A percentile compares a stretch with the other conserved stretches of the same genome.
These are phyloP conservation scores for Lerema accius DNA, from an alignment of 1,140 invertebrate genomes.

Conservation along the genomic window DNA sequence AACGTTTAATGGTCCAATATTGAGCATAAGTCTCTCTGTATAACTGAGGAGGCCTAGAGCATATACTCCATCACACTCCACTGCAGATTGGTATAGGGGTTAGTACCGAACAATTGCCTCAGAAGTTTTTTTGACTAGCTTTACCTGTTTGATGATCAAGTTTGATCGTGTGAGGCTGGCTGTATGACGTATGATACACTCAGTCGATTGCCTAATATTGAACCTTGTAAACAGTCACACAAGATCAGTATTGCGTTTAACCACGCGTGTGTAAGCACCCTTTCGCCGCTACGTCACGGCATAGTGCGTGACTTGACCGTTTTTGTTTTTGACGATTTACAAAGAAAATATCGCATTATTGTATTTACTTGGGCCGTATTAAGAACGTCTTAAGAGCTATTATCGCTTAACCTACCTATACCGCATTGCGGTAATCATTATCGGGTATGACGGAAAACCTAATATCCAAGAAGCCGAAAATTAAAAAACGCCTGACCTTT, in stretches of 20 bases:
- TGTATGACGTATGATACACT: no score
- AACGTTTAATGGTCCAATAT: no score
- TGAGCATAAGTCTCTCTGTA: no score
- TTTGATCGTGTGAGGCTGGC: no score
- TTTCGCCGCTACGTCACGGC: constrained; percentile 44
- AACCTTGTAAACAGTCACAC: no score
- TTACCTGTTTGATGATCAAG: no score
- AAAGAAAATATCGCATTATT: constrained; percentile 45
- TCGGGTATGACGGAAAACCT: constrained; percentile 54
- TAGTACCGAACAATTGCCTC: no score
- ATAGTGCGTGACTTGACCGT: constrained; percentile 63
- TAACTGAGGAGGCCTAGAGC: no score
- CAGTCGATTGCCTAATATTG: no score
- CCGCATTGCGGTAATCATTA: constrained; percentile 60
- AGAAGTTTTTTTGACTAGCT: no score
- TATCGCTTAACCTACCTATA: constrained; percentile 41
- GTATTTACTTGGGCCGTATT: constrained; percentile 46
- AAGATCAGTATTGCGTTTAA: neutral
- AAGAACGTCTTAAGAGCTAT: constrained; percentile 41
- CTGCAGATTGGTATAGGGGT: no score
- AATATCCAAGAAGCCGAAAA: constrained; percentile 52
- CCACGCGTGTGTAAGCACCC: constrained; percentile 27
- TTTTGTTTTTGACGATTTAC: constrained; percentile 53
- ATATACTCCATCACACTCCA: no score
- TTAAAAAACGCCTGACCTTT: constrained; percentile 33